A percentile compares a stretch with the other conserved stretches of the same genome.
phyloP scores from a whole-genome alignment of 2,888 invertebrate genomes.

The Strigamia transsilvanica region DNA sequence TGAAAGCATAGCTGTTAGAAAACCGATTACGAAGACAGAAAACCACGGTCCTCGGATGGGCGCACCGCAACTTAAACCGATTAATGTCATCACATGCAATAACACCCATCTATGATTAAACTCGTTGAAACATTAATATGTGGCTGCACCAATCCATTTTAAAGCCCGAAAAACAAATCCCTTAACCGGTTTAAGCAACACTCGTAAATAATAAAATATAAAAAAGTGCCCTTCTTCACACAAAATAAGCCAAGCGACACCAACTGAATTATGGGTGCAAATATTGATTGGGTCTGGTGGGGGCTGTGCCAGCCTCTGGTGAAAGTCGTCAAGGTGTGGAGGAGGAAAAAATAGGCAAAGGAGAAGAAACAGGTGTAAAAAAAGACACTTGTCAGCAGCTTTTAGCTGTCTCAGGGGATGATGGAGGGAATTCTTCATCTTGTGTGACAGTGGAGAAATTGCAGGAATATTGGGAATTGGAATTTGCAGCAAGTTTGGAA shows the following conservation, averaged over 20 bases:
- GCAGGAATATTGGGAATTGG: background rate
- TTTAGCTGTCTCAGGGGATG: background rate
- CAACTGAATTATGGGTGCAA: conserved; percentile 29
- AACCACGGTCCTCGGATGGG: background rate
- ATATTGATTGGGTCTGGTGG: conserved; percentile 7
- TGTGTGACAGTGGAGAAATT: background rate
- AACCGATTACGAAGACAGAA: conserved; percentile 20
- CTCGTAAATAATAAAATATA: too few relatives aligned
- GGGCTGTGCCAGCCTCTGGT: conserved; percentile 19
- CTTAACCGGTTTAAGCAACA: too few relatives aligned
- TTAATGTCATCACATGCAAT: background rate
- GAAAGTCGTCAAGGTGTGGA: conserved; percentile 20
- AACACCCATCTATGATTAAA: conserved; percentile 7
- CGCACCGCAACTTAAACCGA: conserved; percentile 15
- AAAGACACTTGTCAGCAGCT: conserved; percentile 45
- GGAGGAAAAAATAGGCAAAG: background rate
- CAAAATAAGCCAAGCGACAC: background rate
- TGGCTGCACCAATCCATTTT: background rate
- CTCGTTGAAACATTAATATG: background rate
- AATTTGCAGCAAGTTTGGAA: background rate
- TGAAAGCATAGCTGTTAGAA: conserved; percentile 21
- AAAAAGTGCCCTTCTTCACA: background rate
- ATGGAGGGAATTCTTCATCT: background rate
- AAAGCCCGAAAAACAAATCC: background rate
- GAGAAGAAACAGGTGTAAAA: conserved; percentile 43